Evolutionary conservation across 2,797 vertebrate species (phyloP), one percentile per base, ranked within the genome.

Genomic region (Fringilla coelebs): DNA sequence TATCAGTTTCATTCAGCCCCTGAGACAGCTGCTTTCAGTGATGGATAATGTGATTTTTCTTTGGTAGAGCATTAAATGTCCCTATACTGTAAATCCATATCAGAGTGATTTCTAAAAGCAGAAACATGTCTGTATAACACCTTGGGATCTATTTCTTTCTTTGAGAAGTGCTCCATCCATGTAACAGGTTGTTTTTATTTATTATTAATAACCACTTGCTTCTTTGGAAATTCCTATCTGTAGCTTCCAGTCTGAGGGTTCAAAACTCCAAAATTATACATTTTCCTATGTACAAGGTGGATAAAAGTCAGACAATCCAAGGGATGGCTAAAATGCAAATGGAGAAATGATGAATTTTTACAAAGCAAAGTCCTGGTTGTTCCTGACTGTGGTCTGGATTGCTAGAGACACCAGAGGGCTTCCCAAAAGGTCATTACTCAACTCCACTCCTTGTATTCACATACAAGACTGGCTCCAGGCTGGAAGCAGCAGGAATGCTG

Each of bases 151-250:
- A 70, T 90, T 94, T 88, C 60, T 79, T 85, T 94, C 84, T 78
- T 34, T 76, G 68, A 87, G 68, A 88, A 65, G 85, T 92, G 46
- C 51, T 94, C 61, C 74, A 71, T 90, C 77, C 65, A 72, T 89
- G 54, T 61, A 91, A 95, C 58, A 87, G 45, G 65, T 90, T 85
- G 73, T 22, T 94, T 96, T 91, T 88, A 88, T 91, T 94, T 90
- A 88, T 96, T 94, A 96, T 95, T 96, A 81, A 96, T 91, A 89
- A 63, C 28, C 19, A 22, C 48, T 93, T 94, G 40, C 43, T 48
- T 89, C 24, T 20, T 83, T 78, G 72, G 51, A 93, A 76, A 52
- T 87, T 91, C n/a, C 49, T 85, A 31, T 72, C 86, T 93, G 58
- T 70, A 60, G 19, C 83, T 91, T 81, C 82, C 36, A 80, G 48